These are phyloP conservation scores for Bryconaethiops microstoma DNA, from an alignment of 2,797 vertebrate genomes.

Conservation along the genomic window DNA sequence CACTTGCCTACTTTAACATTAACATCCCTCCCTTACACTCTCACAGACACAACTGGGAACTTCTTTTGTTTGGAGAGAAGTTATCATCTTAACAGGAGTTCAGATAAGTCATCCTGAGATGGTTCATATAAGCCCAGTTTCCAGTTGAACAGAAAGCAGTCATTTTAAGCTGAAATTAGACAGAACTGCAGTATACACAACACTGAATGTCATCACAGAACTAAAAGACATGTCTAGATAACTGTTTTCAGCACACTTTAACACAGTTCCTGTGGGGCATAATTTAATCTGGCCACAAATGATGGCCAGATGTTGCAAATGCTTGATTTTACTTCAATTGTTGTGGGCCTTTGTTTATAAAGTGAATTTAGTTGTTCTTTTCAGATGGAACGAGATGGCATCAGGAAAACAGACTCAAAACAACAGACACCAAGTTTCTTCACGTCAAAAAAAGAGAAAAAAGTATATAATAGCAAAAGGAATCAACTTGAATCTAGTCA, in stretches of 20 bases:
- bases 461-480: too few species aligned
- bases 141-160: background rate
- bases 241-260: background rate
- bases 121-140: background rate
- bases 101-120: background rate
- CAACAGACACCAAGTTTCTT: background rate
- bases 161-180: background rate
- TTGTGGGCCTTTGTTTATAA: conserved; percentile 6
- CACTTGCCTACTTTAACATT: conserved; percentile 37
- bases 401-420: background rate
- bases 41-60: background rate
- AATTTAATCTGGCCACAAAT: background rate
- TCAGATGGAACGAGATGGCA: conserved; percentile 11
- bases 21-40: conserved; percentile 17
- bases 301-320: background rate
- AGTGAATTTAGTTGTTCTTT: conserved; percentile 3
- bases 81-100: background rate
- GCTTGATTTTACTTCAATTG: conserved; percentile 34
- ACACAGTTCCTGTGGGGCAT: background rate
- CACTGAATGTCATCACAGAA: background rate
- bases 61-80: background rate
- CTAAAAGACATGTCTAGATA: background rate
- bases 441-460: background rate
- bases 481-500: too few species aligned
- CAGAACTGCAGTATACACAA: background rate